Evolutionary conservation across 2,113 vertebrate species (phyloP).

Genomic region (Glaucomys volans): DNA sequence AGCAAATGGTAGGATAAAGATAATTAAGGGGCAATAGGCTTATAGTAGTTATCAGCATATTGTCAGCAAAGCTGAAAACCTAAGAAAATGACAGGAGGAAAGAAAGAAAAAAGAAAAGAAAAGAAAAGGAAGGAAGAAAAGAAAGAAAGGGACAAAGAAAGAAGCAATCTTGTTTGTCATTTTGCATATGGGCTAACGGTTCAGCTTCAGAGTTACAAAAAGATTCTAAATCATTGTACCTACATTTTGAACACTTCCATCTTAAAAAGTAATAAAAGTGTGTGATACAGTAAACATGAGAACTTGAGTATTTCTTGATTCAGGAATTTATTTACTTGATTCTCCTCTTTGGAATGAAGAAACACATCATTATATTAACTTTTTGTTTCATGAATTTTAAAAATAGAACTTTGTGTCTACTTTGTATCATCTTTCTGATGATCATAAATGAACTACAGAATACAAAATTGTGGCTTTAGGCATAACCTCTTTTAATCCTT

Average conservation of each 20-base stretch:
- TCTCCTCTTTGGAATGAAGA: not conserved
- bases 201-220: not conserved
- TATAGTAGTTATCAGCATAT: not conserved
- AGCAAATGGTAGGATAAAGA: constrained; percentile 8
- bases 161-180: not conserved
- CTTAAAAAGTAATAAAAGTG: not conserved
- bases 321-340: not conserved
- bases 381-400: not conserved
- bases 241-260: not conserved
- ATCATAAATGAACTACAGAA: not conserved
- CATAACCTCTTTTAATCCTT: not conserved
- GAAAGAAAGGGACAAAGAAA: not conserved
- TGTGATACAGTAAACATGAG: not conserved
- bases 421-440: not conserved
- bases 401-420: not conserved
- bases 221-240: not conserved
- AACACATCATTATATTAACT: not conserved
- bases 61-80: not conserved
- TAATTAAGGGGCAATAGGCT: not conserved
- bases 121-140: not conserved
- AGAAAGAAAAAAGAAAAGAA: not conserved
- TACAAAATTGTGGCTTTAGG: not conserved
- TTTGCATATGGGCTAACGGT: not conserved
- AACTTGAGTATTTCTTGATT: constrained; percentile 7
- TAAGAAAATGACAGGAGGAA: not conserved